Evolutionary conservation across 1,140 invertebrate species (phyloP), one percentile per base, ranked within the genome.

Genomic region (Callitettix versicolor): DNA sequence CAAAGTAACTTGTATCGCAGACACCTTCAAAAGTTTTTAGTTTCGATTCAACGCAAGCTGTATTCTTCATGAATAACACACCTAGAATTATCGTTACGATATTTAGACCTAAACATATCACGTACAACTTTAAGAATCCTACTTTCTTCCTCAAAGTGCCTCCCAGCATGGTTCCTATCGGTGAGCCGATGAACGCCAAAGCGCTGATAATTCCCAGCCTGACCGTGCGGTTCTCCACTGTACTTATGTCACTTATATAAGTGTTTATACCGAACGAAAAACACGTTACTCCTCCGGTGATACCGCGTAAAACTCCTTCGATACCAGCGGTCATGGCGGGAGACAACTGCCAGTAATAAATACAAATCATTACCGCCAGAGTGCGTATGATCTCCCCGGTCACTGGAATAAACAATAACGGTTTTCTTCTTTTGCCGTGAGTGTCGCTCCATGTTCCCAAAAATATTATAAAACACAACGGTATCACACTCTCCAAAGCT

Each of bases 261-360:
- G 71, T 72, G 55, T 71, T 72, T 1, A 68, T 60, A n/a, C 68
- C 64, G 58, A 74, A 67, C 34, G 71, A 63, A 6, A 71, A 58
- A 3, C 66, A 67, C 2, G 68, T 66, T 51, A 62, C 64, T 0
- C 71, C 69, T 9, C 73, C 73, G 20, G 66, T 64, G 2, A 75
- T 15, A 40, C 58, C 46, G 14, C 71, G 68, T 21, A 66, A 69
- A 0, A 75, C 12, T 3, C 68, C 38, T 33, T 65, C 62, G 40
- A 69, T 67, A 62, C 24, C 67, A 65, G 51, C 72, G 43, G 59
- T 58, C n/a, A 51, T 30, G 14, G 43, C 36, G 1, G 59, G 59
- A 3, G 53, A 20, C 59, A 57, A 61, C 14, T 44, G 20, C 59
- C 59, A 61, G 22, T 53, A 58, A 51, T 53, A 61, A 15, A 58